These are phyloP conservation scores for Rhysida immarginata DNA, from an alignment of 1,140 invertebrate species.

Conservation along the genomic window DNA sequence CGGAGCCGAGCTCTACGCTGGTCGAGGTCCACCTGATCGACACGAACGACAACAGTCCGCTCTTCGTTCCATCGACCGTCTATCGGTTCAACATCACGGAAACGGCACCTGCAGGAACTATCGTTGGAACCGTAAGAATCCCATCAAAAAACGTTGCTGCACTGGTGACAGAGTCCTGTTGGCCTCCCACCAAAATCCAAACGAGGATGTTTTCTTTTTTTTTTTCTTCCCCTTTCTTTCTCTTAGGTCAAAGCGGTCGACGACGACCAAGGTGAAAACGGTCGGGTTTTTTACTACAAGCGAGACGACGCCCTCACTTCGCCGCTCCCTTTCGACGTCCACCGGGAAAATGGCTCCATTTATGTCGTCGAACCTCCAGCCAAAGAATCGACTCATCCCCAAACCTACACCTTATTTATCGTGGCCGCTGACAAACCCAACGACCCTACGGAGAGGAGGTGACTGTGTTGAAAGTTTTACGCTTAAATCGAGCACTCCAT, in stretches of 20 bases:
- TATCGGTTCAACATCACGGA: conserved; percentile 34
- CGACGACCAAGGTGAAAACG: conserved; percentile 22
- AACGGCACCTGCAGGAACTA: conserved; percentile 18
- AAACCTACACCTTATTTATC: conserved; percentile 21
- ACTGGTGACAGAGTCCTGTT: too few relatives aligned
- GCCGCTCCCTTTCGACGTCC: conserved; percentile 21
- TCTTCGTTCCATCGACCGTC: conserved; percentile 61
- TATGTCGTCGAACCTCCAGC: conserved; percentile 18
- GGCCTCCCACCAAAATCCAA: too few relatives aligned
- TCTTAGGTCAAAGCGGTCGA: conserved; percentile 11
- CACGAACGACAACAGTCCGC: conserved; percentile 73
- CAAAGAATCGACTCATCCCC: not conserved
- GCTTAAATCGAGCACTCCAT: too few relatives aligned
- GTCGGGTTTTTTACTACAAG: conserved; percentile 19
- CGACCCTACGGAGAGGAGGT: conserved; percentile 20
- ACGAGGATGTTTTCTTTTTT: not conserved
- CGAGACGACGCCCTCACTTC: conserved; percentile 20
- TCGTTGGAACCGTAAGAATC: conserved; percentile 18
- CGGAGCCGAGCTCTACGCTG: conserved; percentile 40
- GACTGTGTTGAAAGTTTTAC: too few relatives aligned
- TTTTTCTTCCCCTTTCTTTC: not conserved
- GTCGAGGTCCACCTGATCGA: conserved; percentile 66
- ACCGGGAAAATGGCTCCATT: conserved; percentile 22
- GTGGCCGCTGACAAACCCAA: conserved; percentile 20
- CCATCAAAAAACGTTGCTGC: too few relatives aligned